These are phyloP conservation scores for Tetragnatha versicolor DNA, from an alignment of 1,140 invertebrate species.

Conservation along the genomic window DNA sequence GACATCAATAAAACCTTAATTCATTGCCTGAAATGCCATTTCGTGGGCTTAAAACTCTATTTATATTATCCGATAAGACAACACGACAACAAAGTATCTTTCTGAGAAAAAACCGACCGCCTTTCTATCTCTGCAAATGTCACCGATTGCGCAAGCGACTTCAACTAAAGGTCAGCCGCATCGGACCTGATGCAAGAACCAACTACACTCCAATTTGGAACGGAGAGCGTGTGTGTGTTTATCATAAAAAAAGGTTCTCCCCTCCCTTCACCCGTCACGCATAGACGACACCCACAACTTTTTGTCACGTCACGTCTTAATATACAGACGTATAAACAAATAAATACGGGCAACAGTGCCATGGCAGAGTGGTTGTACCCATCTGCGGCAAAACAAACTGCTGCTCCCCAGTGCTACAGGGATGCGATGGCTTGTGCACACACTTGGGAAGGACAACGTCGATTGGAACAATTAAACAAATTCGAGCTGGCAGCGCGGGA, in stretches of 20 bases:
- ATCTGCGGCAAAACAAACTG: conserved; percentile 34
- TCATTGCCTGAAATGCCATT: too few relatives aligned
- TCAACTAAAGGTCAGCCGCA: neutral
- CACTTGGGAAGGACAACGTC: neutral
- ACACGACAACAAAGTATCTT: too few relatives aligned
- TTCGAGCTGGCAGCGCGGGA: neutral
- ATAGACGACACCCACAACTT: conserved; percentile 32
- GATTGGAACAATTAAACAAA: neutral
- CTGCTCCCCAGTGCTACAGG: neutral
- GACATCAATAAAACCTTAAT: too few relatives aligned
- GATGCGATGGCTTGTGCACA: neutral
- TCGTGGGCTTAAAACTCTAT: too few relatives aligned
- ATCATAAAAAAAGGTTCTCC: neutral
- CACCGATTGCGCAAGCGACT: neutral
- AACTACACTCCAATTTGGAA: conserved; percentile 11
- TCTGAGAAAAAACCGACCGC: too few relatives aligned
- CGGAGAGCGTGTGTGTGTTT: neutral
- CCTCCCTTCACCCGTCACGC: neutral
- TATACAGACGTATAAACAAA: conserved; percentile 26
- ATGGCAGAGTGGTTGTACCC: neutral
- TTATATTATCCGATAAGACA: too few relatives aligned
- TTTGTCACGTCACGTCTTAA: conserved; percentile 22
- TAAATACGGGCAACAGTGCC: conserved; percentile 11
- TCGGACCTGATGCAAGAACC: neutral
- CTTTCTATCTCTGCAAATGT: neutral